phyloP scores from a whole-genome alignment of 2,113 vertebrate genomes.

The Paratilapia polleni region DNA sequence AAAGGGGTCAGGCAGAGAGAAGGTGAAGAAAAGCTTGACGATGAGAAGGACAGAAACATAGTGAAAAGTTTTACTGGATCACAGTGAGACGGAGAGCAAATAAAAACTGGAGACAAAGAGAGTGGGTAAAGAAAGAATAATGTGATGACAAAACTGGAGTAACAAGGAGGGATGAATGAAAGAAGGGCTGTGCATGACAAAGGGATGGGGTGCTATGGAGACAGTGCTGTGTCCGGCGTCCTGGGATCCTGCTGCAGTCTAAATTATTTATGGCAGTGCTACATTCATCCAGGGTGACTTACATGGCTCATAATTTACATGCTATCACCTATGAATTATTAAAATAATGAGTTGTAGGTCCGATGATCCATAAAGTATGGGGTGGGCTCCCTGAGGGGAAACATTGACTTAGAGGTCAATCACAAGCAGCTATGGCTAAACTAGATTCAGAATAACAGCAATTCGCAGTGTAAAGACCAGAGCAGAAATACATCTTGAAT shows the following conservation, averaged over 20 bases:
- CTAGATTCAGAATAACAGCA: conserved; percentile 6
- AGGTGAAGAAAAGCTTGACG: background rate
- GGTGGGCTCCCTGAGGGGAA: conserved; percentile 7
- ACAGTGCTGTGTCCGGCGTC: conserved; percentile 22
- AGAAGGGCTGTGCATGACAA: conserved; percentile 17
- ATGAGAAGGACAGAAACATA: background rate
- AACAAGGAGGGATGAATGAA: conserved; percentile 19
- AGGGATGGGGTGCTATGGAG: background rate
- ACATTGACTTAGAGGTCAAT: conserved; percentile 44
- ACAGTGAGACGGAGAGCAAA: conserved; percentile 20
- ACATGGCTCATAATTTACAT: conserved; percentile 68
- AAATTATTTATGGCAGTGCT: conserved; percentile 72
- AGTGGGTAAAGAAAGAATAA: background rate
- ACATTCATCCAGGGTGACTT: conserved; percentile 69
- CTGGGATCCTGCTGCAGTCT: conserved; percentile 50
- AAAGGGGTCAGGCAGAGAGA: background rate
- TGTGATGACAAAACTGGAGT: conserved; percentile 39
- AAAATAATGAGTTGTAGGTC: conserved; percentile 56
- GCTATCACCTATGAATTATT: conserved; percentile 72
- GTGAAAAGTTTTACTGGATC: conserved; percentile 28
- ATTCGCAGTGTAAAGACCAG: background rate
- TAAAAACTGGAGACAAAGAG: conserved; percentile 3
- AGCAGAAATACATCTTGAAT: background rate
- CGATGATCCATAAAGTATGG: conserved; percentile 61
- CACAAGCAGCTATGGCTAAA: background rate